Evolutionary conservation across 2,797 vertebrate species (phyloP).

Genomic region (Nyctibius grandis): DNA sequence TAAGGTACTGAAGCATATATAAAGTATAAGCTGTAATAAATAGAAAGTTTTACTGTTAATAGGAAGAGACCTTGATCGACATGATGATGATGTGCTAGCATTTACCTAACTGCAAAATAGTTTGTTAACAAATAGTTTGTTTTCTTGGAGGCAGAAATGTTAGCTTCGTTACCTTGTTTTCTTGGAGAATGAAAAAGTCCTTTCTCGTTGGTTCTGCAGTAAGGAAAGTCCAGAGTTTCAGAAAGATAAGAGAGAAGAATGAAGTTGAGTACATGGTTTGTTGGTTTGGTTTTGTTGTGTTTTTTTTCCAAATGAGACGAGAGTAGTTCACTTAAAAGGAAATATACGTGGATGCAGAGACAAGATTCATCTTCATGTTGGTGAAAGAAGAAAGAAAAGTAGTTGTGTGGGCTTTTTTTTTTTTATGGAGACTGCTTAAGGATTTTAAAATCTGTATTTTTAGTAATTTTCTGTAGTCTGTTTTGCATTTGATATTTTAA

Average conservation of each 20-base stretch:
- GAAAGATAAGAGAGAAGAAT: background rate
- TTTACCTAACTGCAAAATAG: background rate
- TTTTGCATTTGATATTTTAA: background rate
- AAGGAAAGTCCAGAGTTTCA: background rate
- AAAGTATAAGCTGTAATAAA: background rate
- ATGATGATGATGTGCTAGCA: accelerated
- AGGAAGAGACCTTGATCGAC: background rate
- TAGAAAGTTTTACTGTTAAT: background rate
- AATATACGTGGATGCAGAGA: background rate
- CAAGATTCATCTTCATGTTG: background rate
- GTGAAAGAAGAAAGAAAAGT: background rate
- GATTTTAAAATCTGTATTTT: background rate
- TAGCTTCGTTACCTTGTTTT: background rate
- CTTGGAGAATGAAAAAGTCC: background rate
- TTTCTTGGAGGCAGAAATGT: background rate
- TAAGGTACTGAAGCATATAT: background rate
- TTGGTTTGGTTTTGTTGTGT: background rate
- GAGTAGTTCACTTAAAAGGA: background rate
- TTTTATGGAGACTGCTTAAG: background rate
- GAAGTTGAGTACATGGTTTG: background rate
- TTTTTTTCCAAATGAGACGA: background rate
- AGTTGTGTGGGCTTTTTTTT: background rate
- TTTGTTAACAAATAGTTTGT: background rate
- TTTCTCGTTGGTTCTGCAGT: background rate
- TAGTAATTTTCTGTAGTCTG: background rate